Base-by-base conservation (phyloP, 2,888 invertebrate species). In the Drosophila suboccidentalis region DNA sequence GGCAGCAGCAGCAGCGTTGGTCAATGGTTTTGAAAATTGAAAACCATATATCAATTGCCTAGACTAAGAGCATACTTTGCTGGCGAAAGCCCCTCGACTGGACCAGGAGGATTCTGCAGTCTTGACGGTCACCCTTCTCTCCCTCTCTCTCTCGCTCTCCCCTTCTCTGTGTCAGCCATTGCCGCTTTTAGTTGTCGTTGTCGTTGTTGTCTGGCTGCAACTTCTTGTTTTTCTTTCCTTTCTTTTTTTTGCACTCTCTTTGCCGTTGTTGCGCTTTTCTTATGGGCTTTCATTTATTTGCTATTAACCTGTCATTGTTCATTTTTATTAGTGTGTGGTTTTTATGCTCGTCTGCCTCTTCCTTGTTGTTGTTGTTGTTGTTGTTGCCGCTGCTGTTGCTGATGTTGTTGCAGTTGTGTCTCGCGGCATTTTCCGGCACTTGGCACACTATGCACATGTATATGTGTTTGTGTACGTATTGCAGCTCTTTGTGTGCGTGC, bases 251-350 rank as follows among this genome's bases (percentile, higher is more conserved):
- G 46, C 57, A 26, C 36, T 46, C 22, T 55, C 43, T 55, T 34
- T 57, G 55, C 22, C 46, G 44, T 57, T 57, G 44, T 47, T 68
- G 74, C 60, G 68, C 64, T 73, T 76, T 85, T 80, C 90, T 90
- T 89, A 88, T 90, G 87, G 87, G 90, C 82, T 90, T 91, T 89
- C 91, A 90, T 89, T 91, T 91, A 90, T 91, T 91, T 91, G 89
- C 91, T 91, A 91, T 91, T 91, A 91, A 91, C 91, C 91, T 91
- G 91, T 90, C 91, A 91, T 91, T 91, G 91, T 90, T 91, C 91
- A 91, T 91, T 90, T 89, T 88, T 90, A 88, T 90, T 86, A 83
- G 86, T 88, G 80, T 89, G 71, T 71, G 78, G 80, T 80, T 80
- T 81, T 75, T 86, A 85, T 82, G 75, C 67, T 73, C 71, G 78